Conservation (phyloP, 2,797 vertebrate genomes). For the Molossus molossus region DNA sequence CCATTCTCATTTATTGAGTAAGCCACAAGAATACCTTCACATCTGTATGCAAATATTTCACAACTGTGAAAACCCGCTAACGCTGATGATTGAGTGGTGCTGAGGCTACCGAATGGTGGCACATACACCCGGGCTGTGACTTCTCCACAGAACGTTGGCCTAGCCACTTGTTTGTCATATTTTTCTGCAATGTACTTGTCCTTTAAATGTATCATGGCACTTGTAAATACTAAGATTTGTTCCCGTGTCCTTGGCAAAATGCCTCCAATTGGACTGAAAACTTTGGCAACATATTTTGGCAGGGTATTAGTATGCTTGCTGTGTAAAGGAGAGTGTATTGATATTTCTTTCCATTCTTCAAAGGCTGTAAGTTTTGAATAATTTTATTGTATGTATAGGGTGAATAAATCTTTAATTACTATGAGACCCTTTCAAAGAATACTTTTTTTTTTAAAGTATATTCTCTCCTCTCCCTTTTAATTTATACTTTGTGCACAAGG, state of each 20-base stretch:
- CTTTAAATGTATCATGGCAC: conserved; percentile 34
- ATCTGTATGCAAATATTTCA: conserved; percentile 83
- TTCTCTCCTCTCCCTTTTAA: not conserved
- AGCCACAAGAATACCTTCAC: conserved; percentile 79
- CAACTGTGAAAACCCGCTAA: conserved; percentile 59
- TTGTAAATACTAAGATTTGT: conserved; percentile 51
- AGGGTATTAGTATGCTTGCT: not conserved
- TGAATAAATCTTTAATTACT: conserved; percentile 33
- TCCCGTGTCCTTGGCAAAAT: conserved; percentile 38
- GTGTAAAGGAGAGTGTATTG: not conserved
- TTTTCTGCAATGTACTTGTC: conserved; percentile 20
- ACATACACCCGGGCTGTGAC: not conserved
- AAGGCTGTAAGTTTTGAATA: conserved; percentile 57
- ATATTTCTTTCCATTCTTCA: conserved; percentile 23
- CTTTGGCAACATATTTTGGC: not conserved
- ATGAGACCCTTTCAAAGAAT: conserved; percentile 2
- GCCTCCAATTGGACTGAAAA: not conserved
- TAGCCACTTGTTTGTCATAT: conserved; percentile 37
- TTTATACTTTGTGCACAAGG: not conserved
- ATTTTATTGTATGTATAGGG: not conserved
- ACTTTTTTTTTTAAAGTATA: not conserved
- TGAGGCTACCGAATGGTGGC: not conserved
- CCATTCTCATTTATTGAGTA: conserved; percentile 81
- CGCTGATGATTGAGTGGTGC: not conserved
- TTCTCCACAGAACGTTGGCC: not conserved